Conservation (phyloP, 2,797 vertebrate genomes). For the Sarcoramphus papa region DNA sequence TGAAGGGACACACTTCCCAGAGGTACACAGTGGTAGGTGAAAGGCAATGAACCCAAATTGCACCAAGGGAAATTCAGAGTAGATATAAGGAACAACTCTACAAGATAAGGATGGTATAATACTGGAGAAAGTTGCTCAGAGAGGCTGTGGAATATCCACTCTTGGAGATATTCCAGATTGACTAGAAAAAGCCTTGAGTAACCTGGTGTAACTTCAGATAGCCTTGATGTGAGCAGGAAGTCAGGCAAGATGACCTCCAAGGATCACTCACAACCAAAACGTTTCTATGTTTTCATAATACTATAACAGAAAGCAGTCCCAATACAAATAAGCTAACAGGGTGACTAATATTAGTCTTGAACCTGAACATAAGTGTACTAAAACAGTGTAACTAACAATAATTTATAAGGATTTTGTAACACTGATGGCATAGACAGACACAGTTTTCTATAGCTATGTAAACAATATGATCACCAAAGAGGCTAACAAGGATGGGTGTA, state of each 20-base stretch:
- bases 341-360: background rate
- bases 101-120: background rate
- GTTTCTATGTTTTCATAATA: background rate
- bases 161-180: background rate
- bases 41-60: background rate
- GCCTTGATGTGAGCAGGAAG: background rate
- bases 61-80: background rate
- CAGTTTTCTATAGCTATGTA: background rate
- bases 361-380: background rate
- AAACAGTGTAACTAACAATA: background rate
- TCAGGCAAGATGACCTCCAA: background rate
- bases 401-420: background rate
- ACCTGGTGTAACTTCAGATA: background rate
- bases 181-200: background rate
- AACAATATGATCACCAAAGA: background rate
- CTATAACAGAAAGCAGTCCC: background rate
- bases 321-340: background rate
- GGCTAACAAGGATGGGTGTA: background rate
- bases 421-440: background rate
- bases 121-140: background rate
- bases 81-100: background rate
- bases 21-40: background rate
- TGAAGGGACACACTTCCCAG: background rate
- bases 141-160: background rate
- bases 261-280: background rate